Evolutionary conservation across 2,888 invertebrate genomes (phyloP).

Genomic region (Spodoptera littoralis): DNA sequence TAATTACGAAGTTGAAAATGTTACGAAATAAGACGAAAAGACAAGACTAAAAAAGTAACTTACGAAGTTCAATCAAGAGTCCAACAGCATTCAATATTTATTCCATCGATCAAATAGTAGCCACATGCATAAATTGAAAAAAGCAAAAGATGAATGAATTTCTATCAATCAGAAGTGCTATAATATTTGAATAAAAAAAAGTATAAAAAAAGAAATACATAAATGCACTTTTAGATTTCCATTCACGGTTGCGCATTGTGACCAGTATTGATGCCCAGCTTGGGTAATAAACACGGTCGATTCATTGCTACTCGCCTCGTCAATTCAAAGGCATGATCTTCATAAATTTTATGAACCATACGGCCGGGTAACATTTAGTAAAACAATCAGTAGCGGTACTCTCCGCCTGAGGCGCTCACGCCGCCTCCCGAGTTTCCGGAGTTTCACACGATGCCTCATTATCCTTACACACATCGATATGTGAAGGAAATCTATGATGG

Average conservation of each 20-base stretch:
- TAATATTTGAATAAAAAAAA: conserved; percentile 24
- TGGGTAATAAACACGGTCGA: conserved; percentile 58
- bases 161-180: conserved; percentile 24
- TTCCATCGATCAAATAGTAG: conserved; percentile 7
- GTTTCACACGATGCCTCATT: conserved; percentile 79
- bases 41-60: background rate
- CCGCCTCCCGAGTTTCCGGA: conserved; percentile 56
- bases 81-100: conserved; percentile 4
- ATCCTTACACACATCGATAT: conserved; percentile 53
- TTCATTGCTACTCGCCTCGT: conserved; percentile 54
- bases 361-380: conserved; percentile 69
- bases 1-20: too few relatives aligned
- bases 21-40: too few relatives aligned
- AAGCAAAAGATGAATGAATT: conserved; percentile 16
- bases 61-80: conserved; percentile 3
- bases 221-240: conserved; percentile 24
- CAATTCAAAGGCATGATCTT: conserved; percentile 60
- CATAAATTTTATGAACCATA: conserved; percentile 60
- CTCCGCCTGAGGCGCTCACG: conserved; percentile 81
- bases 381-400: conserved; percentile 85
- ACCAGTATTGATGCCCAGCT: conserved; percentile 17
- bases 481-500: conserved; percentile 47
- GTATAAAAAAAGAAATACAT: conserved; percentile 4
- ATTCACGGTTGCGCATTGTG: conserved; percentile 34
- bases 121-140: conserved; percentile 6